These are phyloP conservation scores for Porphyrio hochstetteri DNA, from an alignment of 2,113 vertebrate genomes.

Conservation along the genomic window DNA sequence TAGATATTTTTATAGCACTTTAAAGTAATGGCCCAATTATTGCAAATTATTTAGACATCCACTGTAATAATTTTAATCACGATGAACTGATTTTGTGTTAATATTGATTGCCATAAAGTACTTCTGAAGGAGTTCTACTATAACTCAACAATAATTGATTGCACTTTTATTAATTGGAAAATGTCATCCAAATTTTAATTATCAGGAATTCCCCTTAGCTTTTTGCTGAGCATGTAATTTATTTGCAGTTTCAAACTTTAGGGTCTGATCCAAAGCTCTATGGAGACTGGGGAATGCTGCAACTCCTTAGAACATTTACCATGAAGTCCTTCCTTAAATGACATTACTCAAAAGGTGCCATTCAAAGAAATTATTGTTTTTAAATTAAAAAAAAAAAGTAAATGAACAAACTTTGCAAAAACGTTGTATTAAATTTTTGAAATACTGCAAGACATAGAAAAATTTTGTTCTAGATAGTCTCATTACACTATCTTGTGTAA, in stretches of 20 bases:
- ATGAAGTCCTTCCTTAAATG: neutral
- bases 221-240: neutral
- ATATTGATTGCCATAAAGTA: neutral
- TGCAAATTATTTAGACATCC: conserved; percentile 22
- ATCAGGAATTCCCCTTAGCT: neutral
- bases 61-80: neutral
- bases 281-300: neutral
- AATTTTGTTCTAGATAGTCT: neutral
- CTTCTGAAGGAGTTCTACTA: neutral
- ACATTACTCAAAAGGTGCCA: neutral
- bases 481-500: neutral
- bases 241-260: neutral
- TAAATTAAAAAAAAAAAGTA: neutral
- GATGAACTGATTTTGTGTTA: neutral
- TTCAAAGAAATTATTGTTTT: neutral
- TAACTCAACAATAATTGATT: conserved; percentile 14
- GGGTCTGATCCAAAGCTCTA: neutral
- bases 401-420: neutral
- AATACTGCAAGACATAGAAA: neutral
- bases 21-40: neutral
- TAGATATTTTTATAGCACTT: neutral
- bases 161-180: conserved; percentile 1
- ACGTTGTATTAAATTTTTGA: neutral
- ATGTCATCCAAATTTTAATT: neutral
- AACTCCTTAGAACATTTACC: neutral